A percentile compares a stretch with the other conserved stretches of the same genome.
Conservation (phyloP, 2,888 invertebrate species). For the Acanthosepion pharaonis region DNA sequence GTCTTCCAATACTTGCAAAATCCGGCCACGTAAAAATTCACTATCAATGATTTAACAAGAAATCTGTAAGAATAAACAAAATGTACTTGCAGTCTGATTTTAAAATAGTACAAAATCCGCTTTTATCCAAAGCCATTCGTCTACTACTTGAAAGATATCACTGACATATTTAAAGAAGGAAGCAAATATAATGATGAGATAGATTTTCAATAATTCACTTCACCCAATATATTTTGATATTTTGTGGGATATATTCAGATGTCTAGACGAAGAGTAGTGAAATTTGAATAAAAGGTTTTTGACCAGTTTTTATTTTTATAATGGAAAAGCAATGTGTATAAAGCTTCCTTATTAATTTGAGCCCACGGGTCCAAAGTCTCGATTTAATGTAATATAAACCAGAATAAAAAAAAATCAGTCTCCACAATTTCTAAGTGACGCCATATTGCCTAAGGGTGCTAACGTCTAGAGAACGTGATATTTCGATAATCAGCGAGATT, state of each 20-base stretch:
- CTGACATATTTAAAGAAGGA: too few species aligned
- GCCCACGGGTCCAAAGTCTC: background rate
- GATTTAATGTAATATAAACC: background rate
- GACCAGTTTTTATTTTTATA: background rate
- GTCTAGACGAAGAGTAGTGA: background rate
- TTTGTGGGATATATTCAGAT: background rate
- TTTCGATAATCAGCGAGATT: conserved; percentile 9
- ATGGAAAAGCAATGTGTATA: background rate
- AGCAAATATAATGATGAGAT: too few species aligned
- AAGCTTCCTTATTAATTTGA: background rate
- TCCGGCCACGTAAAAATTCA: too few species aligned
- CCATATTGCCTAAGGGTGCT: background rate
- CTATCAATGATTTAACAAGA: too few species aligned
- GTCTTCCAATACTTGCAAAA: too few species aligned
- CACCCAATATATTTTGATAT: background rate
- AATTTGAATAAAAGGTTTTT: background rate
- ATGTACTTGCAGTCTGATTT: too few species aligned
- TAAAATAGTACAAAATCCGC: too few species aligned
- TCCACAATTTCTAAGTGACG: background rate
- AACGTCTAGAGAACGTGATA: background rate
- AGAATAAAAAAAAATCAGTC: background rate
- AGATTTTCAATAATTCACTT: background rate
- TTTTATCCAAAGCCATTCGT: too few species aligned
- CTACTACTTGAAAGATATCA: too few species aligned
- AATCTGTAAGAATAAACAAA: too few species aligned